phyloP scores from a whole-genome alignment of 2,797 vertebrate species.

The Paguma larvata region DNA sequence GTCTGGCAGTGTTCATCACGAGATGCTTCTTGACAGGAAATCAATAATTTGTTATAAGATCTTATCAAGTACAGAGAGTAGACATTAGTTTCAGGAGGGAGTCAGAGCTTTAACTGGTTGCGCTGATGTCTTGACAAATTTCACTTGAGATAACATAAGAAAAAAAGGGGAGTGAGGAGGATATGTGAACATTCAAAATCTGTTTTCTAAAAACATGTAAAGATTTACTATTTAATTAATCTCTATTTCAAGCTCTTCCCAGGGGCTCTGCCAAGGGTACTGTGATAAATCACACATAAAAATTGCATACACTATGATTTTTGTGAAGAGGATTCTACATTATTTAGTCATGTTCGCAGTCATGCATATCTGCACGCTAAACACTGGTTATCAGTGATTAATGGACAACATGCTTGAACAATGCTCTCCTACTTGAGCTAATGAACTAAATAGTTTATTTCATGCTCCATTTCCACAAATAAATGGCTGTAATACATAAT shows the following conservation, averaged over 20 bases:
- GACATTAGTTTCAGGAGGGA: background rate
- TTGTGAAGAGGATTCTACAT: slow-evolving; percentile 16
- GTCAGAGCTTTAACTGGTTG: background rate
- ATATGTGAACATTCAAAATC: slow-evolving; percentile 47
- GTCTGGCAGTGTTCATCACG: background rate
- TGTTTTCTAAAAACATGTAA: slow-evolving; percentile 37
- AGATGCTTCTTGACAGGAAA: slow-evolving; percentile 30
- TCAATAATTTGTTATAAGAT: slow-evolving; percentile 43
- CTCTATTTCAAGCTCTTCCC: background rate
- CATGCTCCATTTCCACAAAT: slow-evolving; percentile 84
- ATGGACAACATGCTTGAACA: slow-evolving; percentile 57
- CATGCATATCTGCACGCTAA: slow-evolving; percentile 14
- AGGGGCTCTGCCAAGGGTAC: background rate
- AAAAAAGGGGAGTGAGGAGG: background rate
- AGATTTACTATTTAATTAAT: slow-evolving; percentile 37
- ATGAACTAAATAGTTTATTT: slow-evolving; percentile 86
- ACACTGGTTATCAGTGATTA: slow-evolving; percentile 64
- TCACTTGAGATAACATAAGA: background rate
- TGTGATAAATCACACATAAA: background rate
- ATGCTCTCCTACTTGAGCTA: slow-evolving; percentile 70
- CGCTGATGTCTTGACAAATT: slow-evolving; percentile 10
- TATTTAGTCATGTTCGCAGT: background rate
- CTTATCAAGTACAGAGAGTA: background rate
- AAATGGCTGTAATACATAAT: slow-evolving; percentile 82
- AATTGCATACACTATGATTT: background rate